Base-by-base conservation (phyloP, 2,113 vertebrate genomes). In the Nothocercus nigrocapillus region DNA sequence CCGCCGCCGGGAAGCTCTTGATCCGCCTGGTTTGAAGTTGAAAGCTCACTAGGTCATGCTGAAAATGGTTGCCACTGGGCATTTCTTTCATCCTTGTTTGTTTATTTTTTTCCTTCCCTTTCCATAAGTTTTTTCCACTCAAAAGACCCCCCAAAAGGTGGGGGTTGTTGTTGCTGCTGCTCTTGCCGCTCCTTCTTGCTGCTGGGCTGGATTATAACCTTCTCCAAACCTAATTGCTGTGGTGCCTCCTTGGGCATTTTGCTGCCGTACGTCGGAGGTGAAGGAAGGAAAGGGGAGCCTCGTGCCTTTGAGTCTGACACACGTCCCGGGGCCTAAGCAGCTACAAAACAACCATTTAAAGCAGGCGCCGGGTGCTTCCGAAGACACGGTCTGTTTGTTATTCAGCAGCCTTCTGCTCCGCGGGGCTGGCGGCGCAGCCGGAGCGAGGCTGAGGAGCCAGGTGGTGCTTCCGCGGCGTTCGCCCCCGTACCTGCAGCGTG, bases 61-160 rank as follows among this genome's bases (percentile, higher is more conserved):
- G 94, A 91, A 97, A 98, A 94, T 89, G 92, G 97, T 98, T 98
- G 96, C 97, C 97, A 94, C 97, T 93, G 95, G 98, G 97, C 97
- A 98, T 95, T 94, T 82, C 97, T 98, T 98, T 98, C 97, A 98
- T 98, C 97, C 92, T 96, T 98, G 92, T 96, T 98, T 98, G 96
- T 97, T 91, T 94, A 69, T 83, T 85, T 95, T 54, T 86, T 90
- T 59, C 42, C 32, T 86, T 81, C 78, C 53, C 63, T 58, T 80
- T 77, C 86, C 76, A 40, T 64, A 90, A 82, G 86, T 87, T 92
- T 96, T 96, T 85, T 85, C 49, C 40, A 9, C 59, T 70, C n/a
- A 25, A 80, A 56, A 56, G 49, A 49, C 49, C 49, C 21, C 49
- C 49, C 49, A 49, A 24, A 88, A 58, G 44, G 59, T 22, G 53